Conservation (phyloP, 2,888 invertebrate genomes). For the Siphlonurus alternatus region DNA sequence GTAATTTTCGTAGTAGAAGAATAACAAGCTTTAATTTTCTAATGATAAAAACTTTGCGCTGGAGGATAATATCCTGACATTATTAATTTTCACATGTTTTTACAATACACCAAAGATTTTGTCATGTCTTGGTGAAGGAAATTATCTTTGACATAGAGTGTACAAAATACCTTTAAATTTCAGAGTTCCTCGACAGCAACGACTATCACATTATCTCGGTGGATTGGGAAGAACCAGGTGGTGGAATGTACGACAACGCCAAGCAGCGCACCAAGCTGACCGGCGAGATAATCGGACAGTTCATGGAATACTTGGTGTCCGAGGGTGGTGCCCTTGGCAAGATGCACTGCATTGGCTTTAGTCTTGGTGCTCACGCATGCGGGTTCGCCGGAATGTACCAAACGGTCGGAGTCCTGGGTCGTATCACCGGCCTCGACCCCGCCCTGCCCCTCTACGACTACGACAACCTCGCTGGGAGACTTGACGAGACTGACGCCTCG, state of each 20-base stretch:
- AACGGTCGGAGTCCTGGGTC: neutral
- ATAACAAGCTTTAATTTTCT: too few species aligned
- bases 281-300: conserved; percentile 3
- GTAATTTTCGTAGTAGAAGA: too few species aligned
- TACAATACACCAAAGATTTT: too few species aligned
- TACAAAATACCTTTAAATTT: too few species aligned
- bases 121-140: too few species aligned
- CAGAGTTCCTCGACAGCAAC: too few species aligned
- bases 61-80: too few species aligned
- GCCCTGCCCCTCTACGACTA: conserved; percentile 13
- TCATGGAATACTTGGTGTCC: conserved; percentile 2
- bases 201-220: conserved; percentile 15
- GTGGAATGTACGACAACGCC: conserved; percentile 15
- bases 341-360: conserved; percentile 5
- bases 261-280: conserved; percentile 12
- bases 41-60: too few species aligned
- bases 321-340: neutral
- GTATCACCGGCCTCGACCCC: conserved; percentile 12
- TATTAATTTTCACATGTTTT: too few species aligned
- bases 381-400: conserved; percentile 3
- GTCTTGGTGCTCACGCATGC: conserved; percentile 8
- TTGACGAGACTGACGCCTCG: conserved; percentile 14
- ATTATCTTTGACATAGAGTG: too few species aligned
- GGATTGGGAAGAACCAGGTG: conserved; percentile 19
- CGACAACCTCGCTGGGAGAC: conserved; percentile 14